phyloP scores from a whole-genome alignment of 2,797 vertebrate genomes.

The Manis crassicaudata region DNA sequence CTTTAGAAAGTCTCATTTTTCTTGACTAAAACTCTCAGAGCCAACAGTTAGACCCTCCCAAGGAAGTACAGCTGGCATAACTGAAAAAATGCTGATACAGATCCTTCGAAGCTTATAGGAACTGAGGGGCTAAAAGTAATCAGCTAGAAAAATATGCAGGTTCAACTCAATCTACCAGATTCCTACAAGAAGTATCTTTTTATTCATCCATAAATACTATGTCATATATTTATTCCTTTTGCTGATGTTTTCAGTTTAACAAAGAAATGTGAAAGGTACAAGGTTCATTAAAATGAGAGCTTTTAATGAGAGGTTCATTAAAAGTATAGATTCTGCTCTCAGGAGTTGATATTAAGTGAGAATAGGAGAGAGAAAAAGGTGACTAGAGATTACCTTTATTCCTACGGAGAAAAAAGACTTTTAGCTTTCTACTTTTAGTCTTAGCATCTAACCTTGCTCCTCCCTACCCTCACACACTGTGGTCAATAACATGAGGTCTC shows the following conservation, averaged over 20 bases:
- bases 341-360: not conserved
- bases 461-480: not conserved
- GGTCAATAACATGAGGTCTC: not conserved
- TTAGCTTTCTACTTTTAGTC: not conserved
- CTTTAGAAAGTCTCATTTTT: slow-evolving; percentile 9
- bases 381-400: not conserved
- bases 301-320: no score
- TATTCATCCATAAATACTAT: not conserved
- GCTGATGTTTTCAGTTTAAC: slow-evolving; percentile 22
- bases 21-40: not conserved
- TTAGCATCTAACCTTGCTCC: not conserved
- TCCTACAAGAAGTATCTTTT: not conserved
- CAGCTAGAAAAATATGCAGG: not conserved
- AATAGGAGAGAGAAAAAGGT: not conserved
- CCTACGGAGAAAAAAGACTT: not conserved
- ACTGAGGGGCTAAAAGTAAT: slow-evolving; percentile 29
- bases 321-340: not conserved
- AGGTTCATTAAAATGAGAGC: not conserved
- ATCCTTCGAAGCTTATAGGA: not conserved
- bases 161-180: not conserved
- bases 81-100: not conserved
- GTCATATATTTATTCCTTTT: not conserved
- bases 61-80: not conserved
- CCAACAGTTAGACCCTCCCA: not conserved
- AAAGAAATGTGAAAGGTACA: not conserved